Base-by-base conservation (phyloP, 2,797 vertebrate genomes). In the Astyanax mexicanus region DNA sequence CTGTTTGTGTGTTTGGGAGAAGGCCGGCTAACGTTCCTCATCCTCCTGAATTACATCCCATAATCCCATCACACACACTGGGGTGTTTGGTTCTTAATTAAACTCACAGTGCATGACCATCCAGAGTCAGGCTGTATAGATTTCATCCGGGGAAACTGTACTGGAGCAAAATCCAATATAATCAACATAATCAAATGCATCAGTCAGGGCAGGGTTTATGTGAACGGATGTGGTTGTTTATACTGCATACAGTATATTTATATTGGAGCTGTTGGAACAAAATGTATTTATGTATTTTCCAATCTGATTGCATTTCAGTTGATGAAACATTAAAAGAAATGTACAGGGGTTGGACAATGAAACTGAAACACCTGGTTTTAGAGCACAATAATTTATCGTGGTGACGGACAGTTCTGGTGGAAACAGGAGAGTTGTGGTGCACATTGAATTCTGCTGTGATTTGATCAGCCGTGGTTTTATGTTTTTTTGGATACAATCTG, bases 1-100 rank as follows among this genome's bases (percentile, higher is more conserved):
- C 23, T 52, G 58, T 32, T 65, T 74, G 51, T 69, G 69, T 81
- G 29, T 81, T 58, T 77, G 21, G 4, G 40, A 74, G 32, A 66
- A 65, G 54, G 62, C 25, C 72, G 69, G 44, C 72, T 66, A 62
- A 55, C 75, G 64, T 75, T 73, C 67, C 40, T 73, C 70, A 83
- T 72, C 79, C 68, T 72, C 79, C 77, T 64, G 62, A 72, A 81
- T 83, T 80, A 72, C 57, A 78, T 66, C 77, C 74, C 40, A 78
- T 80, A 82, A 84, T 82, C 79, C 80, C 72, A 79, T 79, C 65
- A 81, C 60, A 81, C 71, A 69, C 76, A 76, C 69, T 72, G 40
- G 54, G 73, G 58, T 84, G 76, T 83, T n/a, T 80, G 58, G 44
- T 75, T 80, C 78, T 69, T 83, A 84, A 84, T 87, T 87, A 81